These are phyloP conservation scores for Argyresthia goedartella DNA, from an alignment of 2,888 invertebrate species.

Conservation along the genomic window DNA sequence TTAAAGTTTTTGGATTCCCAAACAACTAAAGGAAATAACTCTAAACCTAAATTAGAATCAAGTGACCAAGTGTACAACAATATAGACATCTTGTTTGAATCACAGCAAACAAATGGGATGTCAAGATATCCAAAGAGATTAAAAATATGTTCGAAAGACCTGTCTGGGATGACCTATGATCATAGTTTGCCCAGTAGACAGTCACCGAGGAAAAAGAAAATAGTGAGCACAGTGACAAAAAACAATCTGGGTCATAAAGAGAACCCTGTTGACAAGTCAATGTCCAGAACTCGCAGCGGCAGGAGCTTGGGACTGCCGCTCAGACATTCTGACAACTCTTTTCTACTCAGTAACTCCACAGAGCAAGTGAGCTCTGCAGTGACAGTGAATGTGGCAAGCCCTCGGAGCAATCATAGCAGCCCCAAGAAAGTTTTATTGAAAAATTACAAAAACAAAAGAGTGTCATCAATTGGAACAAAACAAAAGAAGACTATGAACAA, in stretches of 20 bases:
- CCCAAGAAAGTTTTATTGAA: too few relatives aligned
- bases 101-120: conserved; percentile 20
- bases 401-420: neutral
- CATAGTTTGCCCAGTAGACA: neutral
- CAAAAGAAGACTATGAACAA: conserved; percentile 16
- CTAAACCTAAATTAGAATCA: too few relatives aligned
- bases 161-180: neutral
- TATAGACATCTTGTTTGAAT: conserved; percentile 12
- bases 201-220: neutral
- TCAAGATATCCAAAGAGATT: conserved; percentile 43
- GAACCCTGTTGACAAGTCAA: too few relatives aligned
- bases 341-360: too few relatives aligned
- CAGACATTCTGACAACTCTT: too few relatives aligned
- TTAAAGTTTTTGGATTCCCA: too few relatives aligned
- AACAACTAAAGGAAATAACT: too few relatives aligned
- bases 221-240: neutral
- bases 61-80: too few relatives aligned
- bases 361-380: conserved; percentile 38
- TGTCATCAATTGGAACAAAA: too few relatives aligned
- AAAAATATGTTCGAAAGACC: too few relatives aligned
- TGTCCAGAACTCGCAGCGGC: neutral
- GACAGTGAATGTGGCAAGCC: conserved; percentile 40
- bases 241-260: neutral
- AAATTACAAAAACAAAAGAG: too few relatives aligned
- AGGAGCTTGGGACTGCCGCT: conserved; percentile 16